Evolutionary conservation across 2,113 vertebrate species (phyloP).

Genomic region (Chlamydotis undulata): DNA sequence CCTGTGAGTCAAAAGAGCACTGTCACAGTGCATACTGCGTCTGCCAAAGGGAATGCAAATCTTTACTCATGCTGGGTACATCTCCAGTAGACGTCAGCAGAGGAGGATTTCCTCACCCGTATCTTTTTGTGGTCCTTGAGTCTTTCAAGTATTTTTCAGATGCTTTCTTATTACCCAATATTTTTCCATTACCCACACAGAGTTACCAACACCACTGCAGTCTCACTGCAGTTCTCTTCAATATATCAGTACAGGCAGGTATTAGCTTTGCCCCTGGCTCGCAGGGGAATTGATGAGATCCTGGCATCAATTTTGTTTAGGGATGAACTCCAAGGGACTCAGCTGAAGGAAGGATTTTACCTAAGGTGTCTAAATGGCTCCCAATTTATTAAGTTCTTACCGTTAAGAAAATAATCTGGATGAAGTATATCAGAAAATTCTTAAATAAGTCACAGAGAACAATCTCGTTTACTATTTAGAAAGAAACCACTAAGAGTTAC

Average conservation of each 20-base stretch:
- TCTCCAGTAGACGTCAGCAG: not conserved
- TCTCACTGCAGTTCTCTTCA: not conserved
- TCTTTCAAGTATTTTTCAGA: not conserved
- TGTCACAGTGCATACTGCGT: not conserved
- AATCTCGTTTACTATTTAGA: not conserved
- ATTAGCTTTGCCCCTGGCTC: not conserved
- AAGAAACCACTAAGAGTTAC: not conserved
- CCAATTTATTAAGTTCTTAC: not conserved
- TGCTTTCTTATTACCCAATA: not conserved
- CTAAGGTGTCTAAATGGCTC: not conserved
- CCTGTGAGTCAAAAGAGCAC: constrained; percentile 8
- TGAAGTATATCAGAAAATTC: not conserved
- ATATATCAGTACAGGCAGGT: not conserved
- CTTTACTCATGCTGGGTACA: not conserved
- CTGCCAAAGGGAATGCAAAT: constrained; percentile 2
- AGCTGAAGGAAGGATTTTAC: not conserved
- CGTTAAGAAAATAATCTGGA: not conserved
- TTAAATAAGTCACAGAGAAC: not conserved
- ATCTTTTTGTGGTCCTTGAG: not conserved
- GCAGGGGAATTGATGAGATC: not conserved
- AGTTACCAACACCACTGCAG: not conserved
- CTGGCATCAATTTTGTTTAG: not conserved
- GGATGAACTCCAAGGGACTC: not conserved
- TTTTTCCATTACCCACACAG: not conserved
- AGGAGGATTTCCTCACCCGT: not conserved